phyloP scores from a whole-genome alignment of 2,888 invertebrate species.

The Ashinkailepas kermadecensis region DNA sequence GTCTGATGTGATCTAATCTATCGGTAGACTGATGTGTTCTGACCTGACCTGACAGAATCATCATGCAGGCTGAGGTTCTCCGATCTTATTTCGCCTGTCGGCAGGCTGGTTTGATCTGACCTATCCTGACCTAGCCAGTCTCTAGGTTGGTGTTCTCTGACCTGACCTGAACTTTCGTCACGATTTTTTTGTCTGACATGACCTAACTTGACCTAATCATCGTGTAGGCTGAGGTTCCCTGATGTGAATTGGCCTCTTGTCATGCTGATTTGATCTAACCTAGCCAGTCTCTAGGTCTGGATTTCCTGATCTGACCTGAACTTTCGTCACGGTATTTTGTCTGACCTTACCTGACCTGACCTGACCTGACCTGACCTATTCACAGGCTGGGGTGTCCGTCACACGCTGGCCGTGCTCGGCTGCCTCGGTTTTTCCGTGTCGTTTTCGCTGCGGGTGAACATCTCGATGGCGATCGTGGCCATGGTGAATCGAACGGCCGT shows the following conservation, averaged over 20 bases:
- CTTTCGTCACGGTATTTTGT: too few species aligned
- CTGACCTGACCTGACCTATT: not conserved
- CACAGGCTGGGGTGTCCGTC: slow-evolving; percentile 28
- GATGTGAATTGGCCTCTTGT: not conserved
- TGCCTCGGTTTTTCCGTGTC: slow-evolving; percentile 29
- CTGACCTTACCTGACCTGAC: not conserved
- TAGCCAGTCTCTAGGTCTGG: not conserved
- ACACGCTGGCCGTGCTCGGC: slow-evolving; percentile 31
- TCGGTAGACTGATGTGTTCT: too few species aligned
- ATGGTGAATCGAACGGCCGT: slow-evolving; percentile 27
- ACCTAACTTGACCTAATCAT: too few species aligned
- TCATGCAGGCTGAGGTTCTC: too few species aligned
- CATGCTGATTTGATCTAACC: not conserved
- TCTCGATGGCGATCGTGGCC: slow-evolving; percentile 33
- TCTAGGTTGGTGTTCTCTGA: too few species aligned
- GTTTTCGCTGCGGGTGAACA: slow-evolving; percentile 31
- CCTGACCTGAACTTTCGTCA: too few species aligned
- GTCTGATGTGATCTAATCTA: too few species aligned
- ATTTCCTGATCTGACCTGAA: not conserved
- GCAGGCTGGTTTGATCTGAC: too few species aligned
- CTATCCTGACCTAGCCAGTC: too few species aligned
- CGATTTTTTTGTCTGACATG: too few species aligned
- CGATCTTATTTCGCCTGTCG: too few species aligned
- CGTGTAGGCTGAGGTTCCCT: not conserved
- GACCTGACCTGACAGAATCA: too few species aligned